Evolutionary conservation across 1,140 invertebrate species (phyloP), one percentile per base, ranked within the genome.

Genomic region (Dinothrombium tinctorium): DNA sequence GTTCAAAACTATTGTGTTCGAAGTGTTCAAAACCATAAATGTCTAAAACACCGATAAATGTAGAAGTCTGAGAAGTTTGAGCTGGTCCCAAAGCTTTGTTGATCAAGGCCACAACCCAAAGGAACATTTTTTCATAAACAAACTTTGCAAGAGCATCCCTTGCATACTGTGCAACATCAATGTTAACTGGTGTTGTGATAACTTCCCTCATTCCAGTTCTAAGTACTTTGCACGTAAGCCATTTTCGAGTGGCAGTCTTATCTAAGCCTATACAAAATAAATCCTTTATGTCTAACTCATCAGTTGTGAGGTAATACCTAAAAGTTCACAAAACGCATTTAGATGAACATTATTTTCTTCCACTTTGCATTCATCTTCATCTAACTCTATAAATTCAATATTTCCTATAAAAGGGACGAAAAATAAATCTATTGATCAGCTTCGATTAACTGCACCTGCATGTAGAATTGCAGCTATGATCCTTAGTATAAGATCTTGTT

Each of bases 1-100:
- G 92, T 58, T 96, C 90, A 62, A 96, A 98, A 24, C 83, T 90
- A 59, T 98, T 98, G 3, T 73, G 70, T 53, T 94, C 82, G 60
- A 98, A 98, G 1, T 89, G 96, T 62, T 98, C 92, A 62, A 96
- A 96, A 2, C 61, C 63, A 52, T 38, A 52, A 37, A 43, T 54
- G 41, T 46, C 33, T 42, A 43, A 53, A 31, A 50, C 31, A 42
- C 43, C 33, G 40, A 41, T 48, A 9, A 53, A 46, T 37, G 17
- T 37, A 15, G 24, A 43, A 28, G 35, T 26, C 29, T 36, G 22
- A 15, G 41, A 46, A 37, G 42, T 41, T 42, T 46, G 41, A 6
- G 45, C 40, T 29, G 42, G 37, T 29, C 47, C 69, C 66, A n/a
- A 96, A 2, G 76, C 73, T 45, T 71, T 59, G 54, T 69, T 98